These are phyloP conservation scores for Phortica okadai DNA, from an alignment of 2,888 invertebrate species.

Conservation along the genomic window DNA sequence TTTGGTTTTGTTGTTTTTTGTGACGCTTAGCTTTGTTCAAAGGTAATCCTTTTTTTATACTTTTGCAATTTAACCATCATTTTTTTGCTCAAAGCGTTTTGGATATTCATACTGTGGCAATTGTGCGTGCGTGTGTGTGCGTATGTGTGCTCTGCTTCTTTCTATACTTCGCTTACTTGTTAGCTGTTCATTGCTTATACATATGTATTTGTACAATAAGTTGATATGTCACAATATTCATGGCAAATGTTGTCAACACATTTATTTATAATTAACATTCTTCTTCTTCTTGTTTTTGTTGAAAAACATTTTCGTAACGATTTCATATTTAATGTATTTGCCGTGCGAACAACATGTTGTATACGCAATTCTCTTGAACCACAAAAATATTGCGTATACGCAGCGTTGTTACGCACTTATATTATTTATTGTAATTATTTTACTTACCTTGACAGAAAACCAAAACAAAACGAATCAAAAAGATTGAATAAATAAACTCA, in stretches of 20 bases:
- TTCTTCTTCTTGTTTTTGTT: too few relatives aligned
- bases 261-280: background rate
- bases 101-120: conserved; percentile 11
- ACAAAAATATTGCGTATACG: background rate
- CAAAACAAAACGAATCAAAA: too few relatives aligned
- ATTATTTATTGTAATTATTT: background rate
- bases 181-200: too few relatives aligned
- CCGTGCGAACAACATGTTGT: background rate
- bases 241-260: background rate
- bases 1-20: background rate
- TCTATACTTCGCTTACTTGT: background rate
- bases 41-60: background rate
- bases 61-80: too few relatives aligned
- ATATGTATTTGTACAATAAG: too few relatives aligned
- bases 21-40: background rate
- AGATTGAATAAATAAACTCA: too few relatives aligned
- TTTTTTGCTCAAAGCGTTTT: too few relatives aligned
- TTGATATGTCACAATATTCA: background rate
- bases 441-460: too few relatives aligned
- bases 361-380: background rate
- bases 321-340: background rate
- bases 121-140: conserved; percentile 36
- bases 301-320: too few relatives aligned
- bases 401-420: background rate
- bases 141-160: background rate